Conservation (phyloP, 2,888 invertebrate genomes). For the Sinelater perroti region DNA sequence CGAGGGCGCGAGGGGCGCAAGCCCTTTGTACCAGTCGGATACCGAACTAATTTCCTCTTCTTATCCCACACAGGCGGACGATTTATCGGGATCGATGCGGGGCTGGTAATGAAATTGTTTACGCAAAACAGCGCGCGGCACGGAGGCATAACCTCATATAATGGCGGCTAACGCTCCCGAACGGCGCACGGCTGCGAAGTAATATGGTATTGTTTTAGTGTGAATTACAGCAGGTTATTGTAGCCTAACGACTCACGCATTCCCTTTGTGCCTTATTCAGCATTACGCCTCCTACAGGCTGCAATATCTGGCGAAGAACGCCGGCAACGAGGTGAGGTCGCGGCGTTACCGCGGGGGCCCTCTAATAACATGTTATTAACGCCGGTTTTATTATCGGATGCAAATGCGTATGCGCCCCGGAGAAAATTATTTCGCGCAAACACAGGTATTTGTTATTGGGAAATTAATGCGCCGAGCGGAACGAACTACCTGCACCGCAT, state of each 20-base stretch:
- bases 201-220: constrained; percentile 46
- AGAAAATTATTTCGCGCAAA: constrained; percentile 33
- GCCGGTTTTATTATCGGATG: constrained; percentile 19
- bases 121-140: constrained; percentile 27
- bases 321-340: constrained; percentile 32
- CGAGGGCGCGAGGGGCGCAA: constrained; percentile 13
- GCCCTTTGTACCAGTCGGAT: constrained; percentile 25
- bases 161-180: constrained; percentile 24
- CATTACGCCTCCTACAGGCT: constrained; percentile 41
- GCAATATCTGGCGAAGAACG: constrained; percentile 42
- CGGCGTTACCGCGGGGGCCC: constrained; percentile 16
- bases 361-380: constrained; percentile 26
- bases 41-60: constrained; percentile 28
- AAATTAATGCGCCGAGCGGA: constrained; percentile 3
- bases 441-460: constrained; percentile 31
- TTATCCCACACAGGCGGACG: constrained; percentile 16
- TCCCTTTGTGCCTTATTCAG: constrained; percentile 43
- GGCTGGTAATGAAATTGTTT: constrained; percentile 36
- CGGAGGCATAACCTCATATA: constrained; percentile 34
- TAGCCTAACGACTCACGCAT: constrained; percentile 49
- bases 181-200: constrained; percentile 33
- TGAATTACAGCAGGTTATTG: constrained; percentile 50
- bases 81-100: constrained; percentile 33
- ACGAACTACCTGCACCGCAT: constrained; percentile 5
- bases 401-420: constrained; percentile 10